These are phyloP conservation scores for Tetrax tetrax DNA, from an alignment of 2,113 vertebrate species.

Conservation along the genomic window DNA sequence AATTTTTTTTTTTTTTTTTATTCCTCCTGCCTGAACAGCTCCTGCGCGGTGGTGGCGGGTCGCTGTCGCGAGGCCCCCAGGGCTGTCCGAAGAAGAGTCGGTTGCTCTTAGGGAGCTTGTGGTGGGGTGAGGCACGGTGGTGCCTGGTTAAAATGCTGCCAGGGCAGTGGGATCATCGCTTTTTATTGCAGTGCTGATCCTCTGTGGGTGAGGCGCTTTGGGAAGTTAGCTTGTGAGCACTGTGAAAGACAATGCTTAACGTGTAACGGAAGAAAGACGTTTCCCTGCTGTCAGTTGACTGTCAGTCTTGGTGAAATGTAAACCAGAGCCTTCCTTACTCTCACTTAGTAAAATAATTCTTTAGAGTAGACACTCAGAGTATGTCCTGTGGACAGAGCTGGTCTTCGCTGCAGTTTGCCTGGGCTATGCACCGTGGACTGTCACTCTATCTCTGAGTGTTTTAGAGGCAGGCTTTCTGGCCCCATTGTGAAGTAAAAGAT, in stretches of 20 bases:
- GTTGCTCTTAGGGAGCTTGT: not conserved
- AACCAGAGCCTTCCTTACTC: not conserved
- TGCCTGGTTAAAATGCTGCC: not conserved
- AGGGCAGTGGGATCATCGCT: fast-evolving
- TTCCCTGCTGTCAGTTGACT: not conserved
- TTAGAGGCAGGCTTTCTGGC: not conserved
- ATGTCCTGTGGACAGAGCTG: not conserved
- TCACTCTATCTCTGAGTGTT: not conserved
- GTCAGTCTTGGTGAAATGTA: too few species aligned
- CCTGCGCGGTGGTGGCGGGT: not conserved
- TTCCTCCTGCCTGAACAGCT: too few species aligned
- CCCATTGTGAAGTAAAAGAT: not conserved
- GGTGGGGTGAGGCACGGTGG: fast-evolving
- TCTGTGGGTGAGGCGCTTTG: not conserved
- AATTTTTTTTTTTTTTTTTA: too few species aligned
- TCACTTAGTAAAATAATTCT: not conserved
- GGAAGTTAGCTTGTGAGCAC: not conserved
- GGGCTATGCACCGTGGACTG: not conserved
- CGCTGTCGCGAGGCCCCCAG: not conserved
- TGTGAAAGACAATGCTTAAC: not conserved
- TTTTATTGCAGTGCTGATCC: too few species aligned
- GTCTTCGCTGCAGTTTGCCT: not conserved
- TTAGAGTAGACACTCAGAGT: not conserved
- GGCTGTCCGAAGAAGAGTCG: too few species aligned
- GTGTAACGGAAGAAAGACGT: not conserved